Evolutionary conservation across 2,888 invertebrate genomes (phyloP), one percentile per base, ranked within the genome.

Genomic region (Polydrusus pterygomalis): DNA sequence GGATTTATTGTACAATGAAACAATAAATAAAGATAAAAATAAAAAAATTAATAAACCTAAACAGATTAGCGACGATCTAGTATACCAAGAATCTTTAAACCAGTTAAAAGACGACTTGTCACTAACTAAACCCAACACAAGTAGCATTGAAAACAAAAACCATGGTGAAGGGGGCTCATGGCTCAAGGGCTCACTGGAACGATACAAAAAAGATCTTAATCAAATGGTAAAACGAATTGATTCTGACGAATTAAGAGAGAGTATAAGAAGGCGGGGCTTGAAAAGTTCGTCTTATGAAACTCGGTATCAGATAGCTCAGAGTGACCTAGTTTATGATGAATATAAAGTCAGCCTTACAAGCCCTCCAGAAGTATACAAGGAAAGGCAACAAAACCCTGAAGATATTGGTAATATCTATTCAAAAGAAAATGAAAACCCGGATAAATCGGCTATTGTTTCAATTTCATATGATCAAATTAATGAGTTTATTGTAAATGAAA

Each of bases 1-100:
- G 49, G 79, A 79, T 47, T 74, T 81, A 9, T 25, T 78, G 9
- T 81, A 80, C 47, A 79, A 79, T 49, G 80, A 80, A 18, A 80
- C 80, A 2, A 45, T 80, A 13, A 74, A 63, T 18, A 80, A 79
- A 68, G 58, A 63, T 13, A 78, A 78, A 65, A 67, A 49, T 18
- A 68, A 69, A 45, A 67, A 43, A 40, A 67, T 18, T 8, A 20
- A 18, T n/a, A 49, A 13, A 13, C 34, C 6, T n/a, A 30, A 30
- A 40, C 67, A 20, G 38, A 5, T 18, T 2, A 64, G 47, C 1
- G 56, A 56, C 25, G 13, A 34, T 34, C 10, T n/a, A 34, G 40
- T 20, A 8, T 15, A 60, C 25, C 45, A 58, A 47, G 20, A 38
- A 47, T 15, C 20, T 34, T 17, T 73, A n/a, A 70, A 58, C 38